Evolutionary conservation across 37 sponge, comb jelly and placozoan species (phyloP), one percentile per base, ranked within the genome.

Genomic region (Hexactinellida sp.): DNA sequence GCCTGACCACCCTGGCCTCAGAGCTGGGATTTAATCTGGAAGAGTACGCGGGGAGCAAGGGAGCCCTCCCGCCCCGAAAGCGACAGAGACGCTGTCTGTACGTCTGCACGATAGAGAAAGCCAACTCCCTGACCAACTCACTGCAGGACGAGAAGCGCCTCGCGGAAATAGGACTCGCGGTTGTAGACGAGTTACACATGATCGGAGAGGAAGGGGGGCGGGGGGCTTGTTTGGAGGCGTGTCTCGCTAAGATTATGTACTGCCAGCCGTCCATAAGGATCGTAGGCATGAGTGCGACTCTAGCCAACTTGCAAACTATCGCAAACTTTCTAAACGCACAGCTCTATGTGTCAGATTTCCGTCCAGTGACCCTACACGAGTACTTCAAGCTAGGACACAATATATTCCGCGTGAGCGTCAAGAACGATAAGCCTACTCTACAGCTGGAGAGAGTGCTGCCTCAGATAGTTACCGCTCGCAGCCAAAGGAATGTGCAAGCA

Each of bases 171-270:
- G 97, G 97, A 34, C 55, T 97, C 82, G 90, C 90, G n/a, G 92
- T 97, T 7, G 87, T 94, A 9, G 97, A 97, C 85, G 97, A 94
- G 92, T 88, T 97, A 13, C 97, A 97, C 89, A 97, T 97, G 97
- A 30, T 97, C 7, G 97, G 97, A 0, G 97, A 93, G 85, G 97
- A 91, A 36, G 88, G 89, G 32, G 85, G 30, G n/a, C 54, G 97
- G 21, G 97, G 97, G 1, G 97, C 97, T 13, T 90, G 90, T 16
- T 87, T 97, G 71, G 97, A 97, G 85, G 35, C 86, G 0, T 97
- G 94, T 87, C 87, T 97, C 35, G 85, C 92, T 0, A 94, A 94
- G 84, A 39, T 97, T 0, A 87, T 89, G 54, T 88, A 83, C 52
- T 32, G 85, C 21, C 36, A 86, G 28, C 85, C 88, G 52, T 37